These are phyloP conservation scores for Eulithis testata DNA, from an alignment of 2,888 invertebrate genomes.

Conservation along the genomic window DNA sequence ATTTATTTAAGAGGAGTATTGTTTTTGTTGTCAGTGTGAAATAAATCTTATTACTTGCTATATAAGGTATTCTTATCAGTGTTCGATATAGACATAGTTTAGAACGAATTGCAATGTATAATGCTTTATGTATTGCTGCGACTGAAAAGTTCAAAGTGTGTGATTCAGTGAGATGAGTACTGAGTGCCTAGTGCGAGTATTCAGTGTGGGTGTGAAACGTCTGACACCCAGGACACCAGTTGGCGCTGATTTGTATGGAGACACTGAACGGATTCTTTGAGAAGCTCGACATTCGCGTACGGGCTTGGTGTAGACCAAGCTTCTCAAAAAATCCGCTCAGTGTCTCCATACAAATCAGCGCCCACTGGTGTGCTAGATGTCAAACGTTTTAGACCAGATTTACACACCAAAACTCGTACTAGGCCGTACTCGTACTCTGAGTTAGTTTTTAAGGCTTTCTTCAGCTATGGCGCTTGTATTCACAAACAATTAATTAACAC, in stretches of 20 bases:
- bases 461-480: slow-evolving; percentile 26
- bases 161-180: slow-evolving; percentile 55
- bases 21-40: slow-evolving; percentile 10
- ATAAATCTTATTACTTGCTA: neutral
- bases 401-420: no score
- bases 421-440: no score
- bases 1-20: neutral
- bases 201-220: no score
- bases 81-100: slow-evolving; percentile 21
- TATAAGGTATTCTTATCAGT: slow-evolving; percentile 11
- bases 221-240: no score
- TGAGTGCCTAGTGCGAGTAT: slow-evolving; percentile 29
- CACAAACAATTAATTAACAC: neutral
- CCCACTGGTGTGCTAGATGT: no score
- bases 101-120: slow-evolving; percentile 28
- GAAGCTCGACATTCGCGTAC: no score
- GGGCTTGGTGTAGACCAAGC: no score
- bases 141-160: slow-evolving; percentile 70
- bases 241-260: no score
- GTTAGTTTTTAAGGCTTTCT: slow-evolving; percentile 48
- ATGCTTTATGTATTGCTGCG: slow-evolving; percentile 38
- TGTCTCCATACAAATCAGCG: no score
- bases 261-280: no score
- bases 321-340: no score
- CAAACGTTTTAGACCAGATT: no score